phyloP scores from a whole-genome alignment of 2,888 invertebrate genomes.

The Scotopteryx bipunctaria region DNA sequence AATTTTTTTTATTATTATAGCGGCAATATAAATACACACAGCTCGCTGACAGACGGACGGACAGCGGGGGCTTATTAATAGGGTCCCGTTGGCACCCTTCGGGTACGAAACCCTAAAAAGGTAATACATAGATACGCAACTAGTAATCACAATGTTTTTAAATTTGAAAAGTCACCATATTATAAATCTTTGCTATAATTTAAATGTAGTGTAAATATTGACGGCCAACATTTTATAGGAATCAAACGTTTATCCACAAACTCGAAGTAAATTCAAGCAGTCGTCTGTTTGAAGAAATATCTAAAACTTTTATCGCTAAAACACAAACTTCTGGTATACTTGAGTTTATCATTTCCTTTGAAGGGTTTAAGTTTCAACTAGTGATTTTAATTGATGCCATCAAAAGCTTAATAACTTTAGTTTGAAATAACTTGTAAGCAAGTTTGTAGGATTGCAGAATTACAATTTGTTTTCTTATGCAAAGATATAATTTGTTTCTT shows the following conservation, averaged over 20 bases:
- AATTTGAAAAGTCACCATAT: too few relatives aligned
- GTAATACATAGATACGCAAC: too few relatives aligned
- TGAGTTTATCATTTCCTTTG: conserved; percentile 21
- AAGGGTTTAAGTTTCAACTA: conserved; percentile 13
- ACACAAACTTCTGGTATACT: conserved; percentile 22
- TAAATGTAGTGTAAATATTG: too few relatives aligned
- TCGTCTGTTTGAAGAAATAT: conserved; percentile 17
- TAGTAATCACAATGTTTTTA: too few relatives aligned
- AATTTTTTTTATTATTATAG: too few relatives aligned
- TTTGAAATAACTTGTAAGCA: neutral
- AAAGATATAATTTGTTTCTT: too few relatives aligned
- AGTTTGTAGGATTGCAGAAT: neutral
- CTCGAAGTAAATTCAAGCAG: conserved; percentile 15
- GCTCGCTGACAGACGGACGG: too few relatives aligned
- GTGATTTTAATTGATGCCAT: conserved; percentile 21
- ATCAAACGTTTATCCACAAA: neutral
- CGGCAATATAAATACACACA: too few relatives aligned
- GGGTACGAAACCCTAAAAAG: too few relatives aligned
- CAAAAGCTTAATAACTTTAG: conserved; percentile 9
- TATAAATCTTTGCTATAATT: too few relatives aligned
- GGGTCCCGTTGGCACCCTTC: too few relatives aligned
- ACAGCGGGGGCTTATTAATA: too few relatives aligned
- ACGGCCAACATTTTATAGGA: neutral
- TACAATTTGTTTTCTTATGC: neutral
- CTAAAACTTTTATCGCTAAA: conserved; percentile 15